Conservation (phyloP, 1,140 invertebrate genomes). For the Cyphomyrmex costatus region DNA sequence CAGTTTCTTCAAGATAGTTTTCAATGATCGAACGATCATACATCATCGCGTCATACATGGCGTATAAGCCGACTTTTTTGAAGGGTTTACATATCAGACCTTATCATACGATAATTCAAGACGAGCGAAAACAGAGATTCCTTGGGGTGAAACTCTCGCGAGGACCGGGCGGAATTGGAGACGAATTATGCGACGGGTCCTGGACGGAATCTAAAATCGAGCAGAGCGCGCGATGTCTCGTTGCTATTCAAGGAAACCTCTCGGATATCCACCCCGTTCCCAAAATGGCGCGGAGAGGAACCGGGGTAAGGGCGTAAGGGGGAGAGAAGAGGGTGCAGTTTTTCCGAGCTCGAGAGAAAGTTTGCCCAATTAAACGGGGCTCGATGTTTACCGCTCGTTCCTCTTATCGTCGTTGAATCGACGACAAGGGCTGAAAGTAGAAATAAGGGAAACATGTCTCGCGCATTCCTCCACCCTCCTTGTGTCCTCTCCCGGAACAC, state of each 20-base stretch:
- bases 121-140: slow-evolving; percentile 60
- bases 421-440: slow-evolving; percentile 50
- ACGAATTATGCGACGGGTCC: slow-evolving; percentile 71
- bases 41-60: slow-evolving; percentile 29
- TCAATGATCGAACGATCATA: slow-evolving; percentile 15
- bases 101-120: slow-evolving; percentile 66
- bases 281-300: slow-evolving; percentile 17
- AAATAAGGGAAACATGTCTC: slow-evolving; percentile 60
- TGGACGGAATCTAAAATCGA: slow-evolving; percentile 77
- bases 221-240: slow-evolving; percentile 58
- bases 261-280: slow-evolving; percentile 62
- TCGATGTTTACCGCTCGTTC: slow-evolving; percentile 58
- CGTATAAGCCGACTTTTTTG: slow-evolving; percentile 41
- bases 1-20: background rate
- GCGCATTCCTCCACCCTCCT: slow-evolving; percentile 15
- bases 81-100: slow-evolving; percentile 30
- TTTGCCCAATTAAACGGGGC: slow-evolving; percentile 69
- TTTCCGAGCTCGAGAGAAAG: slow-evolving; percentile 62
- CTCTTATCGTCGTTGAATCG: slow-evolving; percentile 64
- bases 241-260: slow-evolving; percentile 74
- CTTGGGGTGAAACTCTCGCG: slow-evolving; percentile 59
- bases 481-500: background rate
- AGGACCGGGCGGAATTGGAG: slow-evolving; percentile 2
- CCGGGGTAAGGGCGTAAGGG: background rate
- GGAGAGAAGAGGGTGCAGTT: slow-evolving; percentile 12